Evolutionary conservation across 2,888 invertebrate species (phyloP).

Genomic region (Cephus runcator): DNA sequence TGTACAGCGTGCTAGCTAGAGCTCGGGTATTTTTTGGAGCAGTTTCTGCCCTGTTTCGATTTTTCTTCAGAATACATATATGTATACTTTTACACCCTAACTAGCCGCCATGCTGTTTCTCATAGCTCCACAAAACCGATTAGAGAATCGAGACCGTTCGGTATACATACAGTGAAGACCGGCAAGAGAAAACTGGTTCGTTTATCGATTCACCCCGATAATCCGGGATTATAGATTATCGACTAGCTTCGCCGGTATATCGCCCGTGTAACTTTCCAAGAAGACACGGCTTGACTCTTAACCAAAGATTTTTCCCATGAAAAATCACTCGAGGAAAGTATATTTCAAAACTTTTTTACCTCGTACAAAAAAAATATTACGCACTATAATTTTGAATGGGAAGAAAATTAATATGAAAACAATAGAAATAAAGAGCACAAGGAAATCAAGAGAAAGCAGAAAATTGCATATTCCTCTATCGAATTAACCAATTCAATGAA

Average conservation of each 20-base stretch:
- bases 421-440: slow-evolving; percentile 4
- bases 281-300: background rate
- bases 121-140: background rate
- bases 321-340: background rate
- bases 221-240: background rate
- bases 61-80: too few relatives aligned
- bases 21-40: too few relatives aligned
- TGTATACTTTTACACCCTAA: background rate
- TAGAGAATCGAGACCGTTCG: background rate
- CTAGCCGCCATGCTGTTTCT: background rate
- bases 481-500: slow-evolving; percentile 57
- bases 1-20: too few relatives aligned
- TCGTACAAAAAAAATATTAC: background rate
- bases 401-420: background rate
- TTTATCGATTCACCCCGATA: background rate
- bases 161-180: background rate
- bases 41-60: too few relatives aligned
- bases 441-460: slow-evolving; percentile 27
- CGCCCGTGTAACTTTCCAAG: background rate
- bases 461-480: slow-evolving; percentile 44
- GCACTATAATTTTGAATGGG: too few relatives aligned
- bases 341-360: background rate
- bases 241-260: background rate
- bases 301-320: background rate
- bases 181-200: background rate